Evolutionary conservation across 2,888 invertebrate genomes (phyloP).

Genomic region (Ophion ellenae): DNA sequence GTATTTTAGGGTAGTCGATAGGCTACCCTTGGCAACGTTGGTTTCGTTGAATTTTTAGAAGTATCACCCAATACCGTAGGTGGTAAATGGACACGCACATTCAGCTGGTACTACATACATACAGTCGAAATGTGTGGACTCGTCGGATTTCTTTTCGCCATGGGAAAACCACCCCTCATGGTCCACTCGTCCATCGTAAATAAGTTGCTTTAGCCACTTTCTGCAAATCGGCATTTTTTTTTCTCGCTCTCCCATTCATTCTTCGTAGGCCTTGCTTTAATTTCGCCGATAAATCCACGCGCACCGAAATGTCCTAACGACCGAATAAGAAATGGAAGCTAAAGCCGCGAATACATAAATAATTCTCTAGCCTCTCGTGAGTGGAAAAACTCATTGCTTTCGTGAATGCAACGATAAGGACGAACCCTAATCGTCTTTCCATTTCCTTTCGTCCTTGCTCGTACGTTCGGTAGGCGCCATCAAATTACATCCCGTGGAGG

Average conservation of each 20-base stretch:
- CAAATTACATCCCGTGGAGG: not conserved
- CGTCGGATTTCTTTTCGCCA: conserved; percentile 7
- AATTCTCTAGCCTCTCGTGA: not conserved
- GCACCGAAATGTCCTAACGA: not conserved
- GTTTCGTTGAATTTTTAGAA: conserved; percentile 33
- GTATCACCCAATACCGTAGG: not conserved
- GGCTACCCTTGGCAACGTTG: conserved; percentile 11
- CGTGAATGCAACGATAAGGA: not conserved
- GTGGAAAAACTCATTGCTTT: not conserved
- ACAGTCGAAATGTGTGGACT: not conserved
- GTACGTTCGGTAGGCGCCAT: not conserved
- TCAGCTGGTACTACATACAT: not conserved
- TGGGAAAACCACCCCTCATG: conserved; percentile 5
- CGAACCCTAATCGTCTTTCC: not conserved
- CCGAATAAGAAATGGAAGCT: not conserved
- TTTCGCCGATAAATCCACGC: not conserved
- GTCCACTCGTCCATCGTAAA: conserved; percentile 15
- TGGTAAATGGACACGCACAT: conserved; percentile 18
- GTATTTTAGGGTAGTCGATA: conserved; percentile 32
- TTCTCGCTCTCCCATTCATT: not conserved
- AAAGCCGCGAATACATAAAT: not conserved
- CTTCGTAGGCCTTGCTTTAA: conserved; percentile 3
- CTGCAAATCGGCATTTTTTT: conserved; percentile 2
- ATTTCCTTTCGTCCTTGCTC: not conserved
- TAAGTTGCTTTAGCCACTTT: conserved; percentile 11